A percentile compares a stretch with the other conserved stretches of the same genome.
These are phyloP conservation scores for Frankliniella fusca DNA, from an alignment of 2,888 invertebrate species.

Conservation along the genomic window DNA sequence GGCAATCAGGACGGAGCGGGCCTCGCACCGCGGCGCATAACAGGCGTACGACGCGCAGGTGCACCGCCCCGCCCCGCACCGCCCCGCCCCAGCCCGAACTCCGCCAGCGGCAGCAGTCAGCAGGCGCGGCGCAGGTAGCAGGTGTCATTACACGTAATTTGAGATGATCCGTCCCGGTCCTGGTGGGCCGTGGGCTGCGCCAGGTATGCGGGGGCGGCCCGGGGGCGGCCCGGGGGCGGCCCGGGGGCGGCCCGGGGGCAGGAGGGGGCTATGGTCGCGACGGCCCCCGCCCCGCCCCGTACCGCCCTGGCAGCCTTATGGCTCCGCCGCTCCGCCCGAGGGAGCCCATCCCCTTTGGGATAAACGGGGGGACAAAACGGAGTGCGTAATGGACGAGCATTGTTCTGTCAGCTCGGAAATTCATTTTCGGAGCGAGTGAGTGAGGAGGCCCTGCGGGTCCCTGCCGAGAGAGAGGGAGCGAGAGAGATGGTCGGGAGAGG, in stretches of 20 bases:
- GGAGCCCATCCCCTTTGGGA: not conserved
- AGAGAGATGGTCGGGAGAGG: not conserved
- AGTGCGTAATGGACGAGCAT: conserved; percentile 13
- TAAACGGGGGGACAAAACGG: conserved; percentile 20
- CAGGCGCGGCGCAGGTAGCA: no score
- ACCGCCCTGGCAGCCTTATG: no score
- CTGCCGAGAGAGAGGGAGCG: not conserved
- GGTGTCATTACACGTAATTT: conserved; percentile 26
- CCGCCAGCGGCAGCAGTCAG: not conserved
- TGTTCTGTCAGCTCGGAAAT: conserved; percentile 26
- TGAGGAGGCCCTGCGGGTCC: no score
- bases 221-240: not conserved
- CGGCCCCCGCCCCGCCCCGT: no score
- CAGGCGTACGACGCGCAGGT: conserved; percentile 2
- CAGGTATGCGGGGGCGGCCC: not conserved
- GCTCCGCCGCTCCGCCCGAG: not conserved
- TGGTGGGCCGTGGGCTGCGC: not conserved
- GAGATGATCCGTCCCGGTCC: not conserved
- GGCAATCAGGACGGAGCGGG: not conserved
- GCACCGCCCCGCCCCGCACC: not conserved
- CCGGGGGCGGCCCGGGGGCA: not conserved
- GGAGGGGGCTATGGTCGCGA: not conserved
- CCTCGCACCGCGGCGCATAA: not conserved
- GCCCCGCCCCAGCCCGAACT: not conserved
- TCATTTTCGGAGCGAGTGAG: conserved; percentile 8